Base-by-base conservation (phyloP, 2,888 invertebrate genomes). In the Macrosoma leucophasiata region DNA sequence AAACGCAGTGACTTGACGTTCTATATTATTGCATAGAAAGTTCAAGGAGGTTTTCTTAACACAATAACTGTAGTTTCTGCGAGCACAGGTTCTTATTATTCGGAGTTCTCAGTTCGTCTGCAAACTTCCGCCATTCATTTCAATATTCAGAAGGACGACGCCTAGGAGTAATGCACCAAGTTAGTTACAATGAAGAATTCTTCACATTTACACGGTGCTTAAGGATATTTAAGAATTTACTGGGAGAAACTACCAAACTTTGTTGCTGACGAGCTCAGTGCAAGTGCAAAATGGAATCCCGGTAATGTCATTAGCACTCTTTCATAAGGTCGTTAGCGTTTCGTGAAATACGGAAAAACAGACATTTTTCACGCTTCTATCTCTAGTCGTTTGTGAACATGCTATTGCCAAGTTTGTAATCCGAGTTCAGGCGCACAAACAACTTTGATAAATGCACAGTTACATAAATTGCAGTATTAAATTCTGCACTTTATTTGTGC, bases 101-200 rank as follows among this genome's bases (percentile, higher is more conserved):
- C 62, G 58, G 51, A 72, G 62, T 65, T 59, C 56, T 57, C 50
- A 69, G 61, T 71, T 69, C 43, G 52, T 62, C 60, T 58, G 40
- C 43, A 44, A 75, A 78, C 62, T 78, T 75, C 41, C 46, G 52
- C 65, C 55, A 67, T 77, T 68, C 56, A 60, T 72, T 78, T 71
- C 73, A 73, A 75, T 78, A 69, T 75, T 69, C 65, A 60, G 56
- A 48, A 50, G 43, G 50, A 45, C 53, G 48, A 63, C 54, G 58
- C 55, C 63, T 58, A 60, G 58, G 51, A 60, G 52, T 62, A 64
- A 68, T 64, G 59, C 57, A 46, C 39, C 33, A 67, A 72, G 58
- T 66, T 67, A 22, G 51, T 41, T 55, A 47, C 47, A 55, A 50
- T 53, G 50, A 50, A 46, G 45, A 46, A 54, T 62, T 60, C 55